phyloP scores from a whole-genome alignment of 2,888 invertebrate genomes.

The Bedellia somnulentella region DNA sequence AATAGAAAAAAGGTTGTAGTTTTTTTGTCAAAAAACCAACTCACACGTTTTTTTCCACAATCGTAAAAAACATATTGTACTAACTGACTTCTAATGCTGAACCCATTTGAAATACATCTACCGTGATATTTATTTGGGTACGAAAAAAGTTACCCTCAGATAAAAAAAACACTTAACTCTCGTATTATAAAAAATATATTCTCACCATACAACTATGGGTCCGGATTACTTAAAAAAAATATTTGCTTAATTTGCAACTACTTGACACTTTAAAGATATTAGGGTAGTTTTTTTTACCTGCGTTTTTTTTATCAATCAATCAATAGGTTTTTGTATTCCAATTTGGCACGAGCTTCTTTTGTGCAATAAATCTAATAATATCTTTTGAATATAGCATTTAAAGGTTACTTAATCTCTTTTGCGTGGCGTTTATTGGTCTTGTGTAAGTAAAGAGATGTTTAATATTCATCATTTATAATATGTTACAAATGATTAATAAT shows the following conservation, averaged over 20 bases:
- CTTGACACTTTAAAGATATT: not conserved
- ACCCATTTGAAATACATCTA: constrained; percentile 24
- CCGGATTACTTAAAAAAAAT: too few relatives aligned
- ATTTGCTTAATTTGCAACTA: too few relatives aligned
- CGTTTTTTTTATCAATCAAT: not conserved
- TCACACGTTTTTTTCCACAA: constrained; percentile 21
- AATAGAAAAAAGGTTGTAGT: too few relatives aligned
- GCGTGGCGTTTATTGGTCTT: too few relatives aligned
- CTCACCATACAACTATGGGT: too few relatives aligned
- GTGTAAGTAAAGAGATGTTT: too few relatives aligned
- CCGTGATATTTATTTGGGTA: constrained; percentile 29
- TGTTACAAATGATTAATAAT: too few relatives aligned
- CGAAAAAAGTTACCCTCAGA: constrained; percentile 15
- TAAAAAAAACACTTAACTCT: constrained; percentile 19
- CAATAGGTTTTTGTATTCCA: constrained; percentile 5
- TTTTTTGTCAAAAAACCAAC: constrained; percentile 6
- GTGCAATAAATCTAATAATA: not conserved
- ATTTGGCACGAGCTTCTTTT: too few relatives aligned
- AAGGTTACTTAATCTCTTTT: too few relatives aligned
- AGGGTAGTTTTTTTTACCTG: constrained; percentile 7
- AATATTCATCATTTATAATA: too few relatives aligned
- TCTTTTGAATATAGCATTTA: too few relatives aligned
- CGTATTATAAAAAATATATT: constrained; percentile 19
- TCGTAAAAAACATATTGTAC: constrained; percentile 14
- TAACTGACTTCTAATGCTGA: too few relatives aligned